A percentile compares a stretch with the other conserved stretches of the same genome.
These are phyloP conservation scores for Tragelaphus buxtoni DNA, from an alignment of 2,113 vertebrate species.

Conservation along the genomic window DNA sequence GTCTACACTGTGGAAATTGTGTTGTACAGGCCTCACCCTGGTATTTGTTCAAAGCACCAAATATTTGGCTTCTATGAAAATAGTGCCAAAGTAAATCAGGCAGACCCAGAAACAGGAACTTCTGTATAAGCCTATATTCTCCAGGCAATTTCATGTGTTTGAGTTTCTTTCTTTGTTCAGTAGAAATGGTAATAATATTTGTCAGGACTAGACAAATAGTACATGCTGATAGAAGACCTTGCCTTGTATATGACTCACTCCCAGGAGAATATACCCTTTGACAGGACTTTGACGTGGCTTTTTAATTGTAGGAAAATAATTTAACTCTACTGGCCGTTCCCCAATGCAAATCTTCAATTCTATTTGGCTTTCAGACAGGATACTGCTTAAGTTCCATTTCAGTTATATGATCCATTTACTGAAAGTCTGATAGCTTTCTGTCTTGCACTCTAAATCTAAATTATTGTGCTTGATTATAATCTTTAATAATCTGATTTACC, in stretches of 20 bases:
- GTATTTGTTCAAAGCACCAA: constrained; percentile 41
- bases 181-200: constrained; percentile 37
- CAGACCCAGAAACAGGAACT: constrained; percentile 50
- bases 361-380: neutral
- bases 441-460: neutral
- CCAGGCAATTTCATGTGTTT: constrained; percentile 38
- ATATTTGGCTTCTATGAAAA: constrained; percentile 63
- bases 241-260: neutral
- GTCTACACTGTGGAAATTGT: neutral
- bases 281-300: neutral
- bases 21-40: neutral
- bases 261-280: neutral
- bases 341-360: neutral
- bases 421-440: neutral
- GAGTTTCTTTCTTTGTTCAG: constrained; percentile 48
- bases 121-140: neutral
- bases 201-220: constrained; percentile 47
- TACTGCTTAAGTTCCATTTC: neutral
- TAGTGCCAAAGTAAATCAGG: constrained; percentile 57
- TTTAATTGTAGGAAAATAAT: neutral
- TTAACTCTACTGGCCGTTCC: neutral
- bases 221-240: neutral
- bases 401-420: neutral
- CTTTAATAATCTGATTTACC: neutral
- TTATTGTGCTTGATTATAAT: neutral